A percentile compares a stretch with the other conserved stretches of the same genome.
phyloP scores from a whole-genome alignment of 2,888 invertebrate species.

The Lacanobia oleracea region DNA sequence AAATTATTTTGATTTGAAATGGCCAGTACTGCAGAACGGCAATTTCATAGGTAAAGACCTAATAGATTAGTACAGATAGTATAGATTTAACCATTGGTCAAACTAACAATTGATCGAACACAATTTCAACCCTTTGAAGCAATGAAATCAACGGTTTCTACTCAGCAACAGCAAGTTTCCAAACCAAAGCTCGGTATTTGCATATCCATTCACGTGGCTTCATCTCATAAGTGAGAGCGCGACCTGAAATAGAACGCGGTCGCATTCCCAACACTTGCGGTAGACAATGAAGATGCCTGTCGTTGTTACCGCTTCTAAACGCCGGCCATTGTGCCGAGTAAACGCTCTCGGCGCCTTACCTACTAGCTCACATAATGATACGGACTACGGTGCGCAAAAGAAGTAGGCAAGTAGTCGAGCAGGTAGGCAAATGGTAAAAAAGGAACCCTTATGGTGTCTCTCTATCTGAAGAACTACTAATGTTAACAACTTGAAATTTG shows the following conservation, averaged over 20 bases:
- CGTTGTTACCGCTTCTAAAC: constrained; percentile 66
- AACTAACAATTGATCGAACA: too few species aligned
- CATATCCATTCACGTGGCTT: constrained; percentile 42
- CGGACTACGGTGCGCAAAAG: constrained; percentile 8
- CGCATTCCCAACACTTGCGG: constrained; percentile 52
- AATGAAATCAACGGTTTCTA: background rate
- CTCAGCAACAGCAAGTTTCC: constrained; percentile 2
- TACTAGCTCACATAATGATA: constrained; percentile 23
- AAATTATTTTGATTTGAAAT: too few species aligned
- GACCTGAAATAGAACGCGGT: constrained; percentile 50
- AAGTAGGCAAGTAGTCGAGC: background rate
- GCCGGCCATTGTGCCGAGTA: constrained; percentile 58
- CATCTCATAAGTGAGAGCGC: constrained; percentile 49
- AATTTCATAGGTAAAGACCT: too few species aligned
- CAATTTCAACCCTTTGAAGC: too few species aligned
- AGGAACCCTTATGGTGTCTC: too few species aligned
- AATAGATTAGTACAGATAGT: too few species aligned
- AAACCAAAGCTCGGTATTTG: constrained; percentile 44
- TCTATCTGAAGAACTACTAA: too few species aligned
- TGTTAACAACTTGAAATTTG: too few species aligned
- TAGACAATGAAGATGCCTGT: constrained; percentile 58
- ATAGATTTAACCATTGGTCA: too few species aligned
- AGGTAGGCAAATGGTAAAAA: too few species aligned
- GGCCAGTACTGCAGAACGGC: too few species aligned
- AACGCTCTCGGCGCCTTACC: constrained; percentile 57